A percentile compares a stretch with the other conserved stretches of the same genome.
Conservation (phyloP, 2,888 invertebrate species). For the Drosophila paucipuncta region DNA sequence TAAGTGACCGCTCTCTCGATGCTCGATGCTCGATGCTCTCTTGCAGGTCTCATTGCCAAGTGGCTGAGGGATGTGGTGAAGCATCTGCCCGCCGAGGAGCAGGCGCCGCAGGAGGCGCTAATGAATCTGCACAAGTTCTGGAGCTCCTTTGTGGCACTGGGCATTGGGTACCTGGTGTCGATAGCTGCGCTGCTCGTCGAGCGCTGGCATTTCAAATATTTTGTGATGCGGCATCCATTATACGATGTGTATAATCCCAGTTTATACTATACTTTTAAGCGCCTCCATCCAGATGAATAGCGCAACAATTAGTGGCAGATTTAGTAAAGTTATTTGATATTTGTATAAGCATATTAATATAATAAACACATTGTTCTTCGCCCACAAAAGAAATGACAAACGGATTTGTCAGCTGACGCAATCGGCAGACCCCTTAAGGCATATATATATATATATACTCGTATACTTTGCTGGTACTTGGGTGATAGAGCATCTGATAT, state of each 20-base stretch:
- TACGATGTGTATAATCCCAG: constrained; percentile 88
- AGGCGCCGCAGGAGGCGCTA: constrained; percentile 89
- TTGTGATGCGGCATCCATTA: constrained; percentile 89
- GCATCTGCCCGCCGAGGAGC: constrained; percentile 87
- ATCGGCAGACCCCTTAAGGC: constrained; percentile 14
- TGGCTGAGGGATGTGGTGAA: constrained; percentile 92
- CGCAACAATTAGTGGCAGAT: not conserved
- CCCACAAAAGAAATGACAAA: constrained; percentile 27
- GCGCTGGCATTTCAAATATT: constrained; percentile 88
- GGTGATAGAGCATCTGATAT: constrained; percentile 10
- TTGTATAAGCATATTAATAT: not conserved
- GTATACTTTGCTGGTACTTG: constrained; percentile 3
- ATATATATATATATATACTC: not conserved
- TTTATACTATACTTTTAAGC: constrained; percentile 82
- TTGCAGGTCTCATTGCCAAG: constrained; percentile 90
- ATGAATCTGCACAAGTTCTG: constrained; percentile 92
- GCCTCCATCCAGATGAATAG: constrained; percentile 62
- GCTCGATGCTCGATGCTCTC: not conserved
- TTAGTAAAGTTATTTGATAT: not conserved
- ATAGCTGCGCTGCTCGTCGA: constrained; percentile 87
- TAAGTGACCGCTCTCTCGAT: no score
- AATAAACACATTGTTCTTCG: constrained; percentile 2
- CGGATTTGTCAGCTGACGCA: constrained; percentile 35
- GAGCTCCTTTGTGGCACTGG: constrained; percentile 91
- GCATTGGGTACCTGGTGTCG: constrained; percentile 89